These are phyloP conservation scores for Pelvicachromis taeniatus DNA, from an alignment of 2,113 vertebrate genomes.

Conservation along the genomic window DNA sequence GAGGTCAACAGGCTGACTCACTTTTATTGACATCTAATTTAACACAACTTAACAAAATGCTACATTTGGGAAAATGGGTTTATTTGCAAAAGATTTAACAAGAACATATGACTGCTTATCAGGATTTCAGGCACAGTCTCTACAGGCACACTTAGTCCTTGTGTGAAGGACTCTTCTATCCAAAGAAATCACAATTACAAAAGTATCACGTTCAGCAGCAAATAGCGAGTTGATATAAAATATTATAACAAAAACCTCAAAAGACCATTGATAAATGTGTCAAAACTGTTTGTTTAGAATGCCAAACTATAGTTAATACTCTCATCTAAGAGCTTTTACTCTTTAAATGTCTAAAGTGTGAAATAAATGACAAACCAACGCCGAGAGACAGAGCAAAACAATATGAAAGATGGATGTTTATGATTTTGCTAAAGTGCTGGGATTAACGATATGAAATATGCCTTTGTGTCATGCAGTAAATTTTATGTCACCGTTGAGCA, in stretches of 20 bases:
- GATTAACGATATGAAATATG: not conserved
- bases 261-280: not conserved
- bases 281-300: not conserved
- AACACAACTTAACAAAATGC: not conserved
- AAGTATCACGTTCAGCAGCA: not conserved
- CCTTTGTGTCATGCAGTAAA: not conserved
- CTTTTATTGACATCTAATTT: conserved; percentile 38
- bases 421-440: not conserved
- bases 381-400: not conserved
- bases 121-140: not conserved
- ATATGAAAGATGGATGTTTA: not conserved
- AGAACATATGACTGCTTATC: conserved; percentile 38
- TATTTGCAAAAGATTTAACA: conserved; percentile 46
- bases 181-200: not conserved
- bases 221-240: not conserved
- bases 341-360: not conserved
- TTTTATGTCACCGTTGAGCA: not conserved
- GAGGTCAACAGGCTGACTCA: not conserved
- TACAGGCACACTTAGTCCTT: conserved; percentile 24
- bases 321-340: not conserved
- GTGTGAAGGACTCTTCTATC: conserved; percentile 28
- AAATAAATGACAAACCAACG: not conserved
- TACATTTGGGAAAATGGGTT: not conserved
- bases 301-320: not conserved
- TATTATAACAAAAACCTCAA: not conserved